Evolutionary conservation across 2,888 invertebrate genomes (phyloP).

Genomic region (Therioaphis trifolii): DNA sequence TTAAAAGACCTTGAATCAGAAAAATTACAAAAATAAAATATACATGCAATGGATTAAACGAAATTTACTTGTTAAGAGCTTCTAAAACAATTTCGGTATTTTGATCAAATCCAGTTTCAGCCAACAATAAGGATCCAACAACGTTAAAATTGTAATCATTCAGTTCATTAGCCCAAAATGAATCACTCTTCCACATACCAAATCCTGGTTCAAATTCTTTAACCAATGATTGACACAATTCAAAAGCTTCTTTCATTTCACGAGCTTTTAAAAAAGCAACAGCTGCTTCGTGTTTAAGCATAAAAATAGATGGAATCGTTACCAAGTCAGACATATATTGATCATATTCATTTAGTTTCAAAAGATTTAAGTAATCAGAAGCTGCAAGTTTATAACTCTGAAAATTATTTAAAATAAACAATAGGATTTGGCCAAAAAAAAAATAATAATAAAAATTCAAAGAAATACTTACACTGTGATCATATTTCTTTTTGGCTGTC

Average conservation of each 20-base stretch:
- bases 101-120: conserved; percentile 33
- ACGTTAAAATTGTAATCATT: conserved; percentile 53
- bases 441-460: neutral
- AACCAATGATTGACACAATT: conserved; percentile 12
- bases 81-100: conserved; percentile 44
- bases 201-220: conserved; percentile 40
- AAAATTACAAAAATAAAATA: neutral
- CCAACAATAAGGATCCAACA: conserved; percentile 44
- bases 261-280: conserved; percentile 51
- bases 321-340: conserved; percentile 36
- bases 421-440: neutral
- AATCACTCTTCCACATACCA: conserved; percentile 37
- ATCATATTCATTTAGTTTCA: conserved; percentile 11
- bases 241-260: conserved; percentile 41
- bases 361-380: conserved; percentile 40
- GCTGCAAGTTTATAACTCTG: conserved; percentile 45
- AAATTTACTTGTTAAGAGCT: conserved; percentile 49
- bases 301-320: conserved; percentile 44
- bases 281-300: conserved; percentile 42
- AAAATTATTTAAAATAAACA: neutral
- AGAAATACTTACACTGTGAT: conserved; percentile 6
- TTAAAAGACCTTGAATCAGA: conserved; percentile 40
- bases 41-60: neutral
- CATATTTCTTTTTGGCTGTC: conserved; percentile 47
- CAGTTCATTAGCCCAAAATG: conserved; percentile 54